These are phyloP conservation scores for Agrotis puta DNA, from an alignment of 2,888 invertebrate genomes.

Conservation along the genomic window DNA sequence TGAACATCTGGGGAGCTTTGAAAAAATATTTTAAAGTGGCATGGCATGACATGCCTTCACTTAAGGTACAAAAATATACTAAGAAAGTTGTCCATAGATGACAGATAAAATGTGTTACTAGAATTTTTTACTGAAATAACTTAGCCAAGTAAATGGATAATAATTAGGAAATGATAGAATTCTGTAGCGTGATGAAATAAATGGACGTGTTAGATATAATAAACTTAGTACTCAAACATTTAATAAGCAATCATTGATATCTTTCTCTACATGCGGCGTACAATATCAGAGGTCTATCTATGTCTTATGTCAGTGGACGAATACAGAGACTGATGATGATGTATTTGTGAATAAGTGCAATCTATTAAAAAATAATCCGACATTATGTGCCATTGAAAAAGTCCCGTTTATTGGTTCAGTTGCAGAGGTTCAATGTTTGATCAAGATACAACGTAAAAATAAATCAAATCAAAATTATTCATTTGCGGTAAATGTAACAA, in stretches of 20 bases:
- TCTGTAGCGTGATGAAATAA: not conserved
- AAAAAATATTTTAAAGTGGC: slow-evolving; percentile 33
- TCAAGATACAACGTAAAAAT: no score
- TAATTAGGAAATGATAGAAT: slow-evolving; percentile 26
- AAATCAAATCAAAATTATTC: no score
- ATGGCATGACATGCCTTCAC: slow-evolving; percentile 3
- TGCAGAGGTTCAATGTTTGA: no score
- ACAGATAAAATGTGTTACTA: slow-evolving; percentile 16
- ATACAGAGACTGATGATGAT: not conserved
- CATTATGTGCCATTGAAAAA: not conserved
- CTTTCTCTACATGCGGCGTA: not conserved
- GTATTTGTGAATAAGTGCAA: not conserved
- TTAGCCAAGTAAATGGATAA: slow-evolving; percentile 33
- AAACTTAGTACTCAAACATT: not conserved
- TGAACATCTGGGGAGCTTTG: slow-evolving; percentile 16
- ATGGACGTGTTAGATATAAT: not conserved
- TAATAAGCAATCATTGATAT: not conserved
- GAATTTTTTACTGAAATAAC: slow-evolving; percentile 42
- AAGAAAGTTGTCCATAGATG: slow-evolving; percentile 24
- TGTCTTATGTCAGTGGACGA: no score
- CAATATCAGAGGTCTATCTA: no score
- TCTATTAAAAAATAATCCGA: not conserved
- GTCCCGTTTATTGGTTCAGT: not conserved
- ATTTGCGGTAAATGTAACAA: no score
- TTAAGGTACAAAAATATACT: slow-evolving; percentile 31